Conservation (phyloP, 1,140 invertebrate genomes). For the Cataglyphis hispanica region DNA sequence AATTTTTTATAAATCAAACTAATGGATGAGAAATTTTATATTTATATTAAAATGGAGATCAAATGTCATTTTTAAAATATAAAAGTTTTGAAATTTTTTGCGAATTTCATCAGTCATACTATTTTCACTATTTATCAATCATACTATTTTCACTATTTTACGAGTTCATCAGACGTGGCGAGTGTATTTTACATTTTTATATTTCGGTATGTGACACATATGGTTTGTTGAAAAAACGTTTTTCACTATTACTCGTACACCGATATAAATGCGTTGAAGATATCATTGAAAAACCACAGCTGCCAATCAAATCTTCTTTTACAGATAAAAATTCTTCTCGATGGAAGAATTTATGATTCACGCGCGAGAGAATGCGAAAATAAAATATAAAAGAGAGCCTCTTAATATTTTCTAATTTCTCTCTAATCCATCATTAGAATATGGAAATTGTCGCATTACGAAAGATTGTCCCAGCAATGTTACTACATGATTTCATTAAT, state of each 20-base stretch:
- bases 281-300: constrained; percentile 9
- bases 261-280: constrained; percentile 10
- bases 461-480: neutral
- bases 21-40: neutral
- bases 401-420: neutral
- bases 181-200: constrained; percentile 4
- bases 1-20: neutral
- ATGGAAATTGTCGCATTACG: neutral
- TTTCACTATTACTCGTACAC: constrained; percentile 17
- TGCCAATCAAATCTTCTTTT: constrained; percentile 15
- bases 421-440: neutral
- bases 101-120: neutral
- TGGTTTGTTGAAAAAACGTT: constrained; percentile 8
- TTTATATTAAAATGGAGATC: neutral
- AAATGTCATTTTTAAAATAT: neutral
- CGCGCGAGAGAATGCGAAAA: neutral
- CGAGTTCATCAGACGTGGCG: neutral
- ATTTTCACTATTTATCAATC: too few relatives aligned
- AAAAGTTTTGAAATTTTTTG: neutral
- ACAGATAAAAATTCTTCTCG: neutral
- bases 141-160: constrained; percentile 1
- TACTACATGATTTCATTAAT: constrained; percentile 2
- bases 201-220: neutral
- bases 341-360: neutral
- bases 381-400: constrained; percentile 5